Base-by-base conservation (phyloP, 2,113 vertebrate genomes). In the Cnemophilus loriae region DNA sequence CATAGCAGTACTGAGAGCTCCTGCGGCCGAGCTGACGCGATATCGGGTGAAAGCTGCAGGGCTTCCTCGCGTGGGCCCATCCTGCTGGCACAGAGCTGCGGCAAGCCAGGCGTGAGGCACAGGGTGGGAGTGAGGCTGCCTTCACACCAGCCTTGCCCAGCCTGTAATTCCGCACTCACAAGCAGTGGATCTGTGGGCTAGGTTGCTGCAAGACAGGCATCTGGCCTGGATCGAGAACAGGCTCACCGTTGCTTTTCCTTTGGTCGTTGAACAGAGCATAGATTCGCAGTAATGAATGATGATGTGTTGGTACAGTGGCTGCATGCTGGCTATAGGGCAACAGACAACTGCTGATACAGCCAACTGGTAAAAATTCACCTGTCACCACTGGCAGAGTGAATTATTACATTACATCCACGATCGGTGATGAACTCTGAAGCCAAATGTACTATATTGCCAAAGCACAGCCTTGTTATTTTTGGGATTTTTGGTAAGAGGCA, bases 1-100 rank as follows among this genome's bases (percentile, higher is more conserved):
- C 5, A 8, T 19, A 21, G 52, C n/a, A 10, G 70, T 26, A 7
- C 21, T 10, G 14, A 69, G 37, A 64, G 28, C 47, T 95, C 42
- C 8, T 3, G 7, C 0, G 1, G 55, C 39, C 0, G 1, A 79
- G 42, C 20, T 50, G 49, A 18, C 1, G 1, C 4, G 42, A 32
- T 9, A 4, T 3, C 2, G 27, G 32, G 35, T 1, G 5, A n/a
- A 44, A 35, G 19, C 50, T 50, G 61, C 42, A 27, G 39, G 33
- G 14, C 23, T 70, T 77, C 44, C 20, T 42, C 1, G 0, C 0
- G 1, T 10, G 35, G 2, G 4, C 47, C 17, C 2, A 2, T 47
- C 73, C 56, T 41, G 35, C n/a, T 49, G 52, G n/a, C 50, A 9
- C 21, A 3, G 50, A 59, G 55, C 76, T 81, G 1, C 4, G 22